Evolutionary conservation across 2,113 vertebrate species (phyloP).

Genomic region (Eolophus roseicapilla): DNA sequence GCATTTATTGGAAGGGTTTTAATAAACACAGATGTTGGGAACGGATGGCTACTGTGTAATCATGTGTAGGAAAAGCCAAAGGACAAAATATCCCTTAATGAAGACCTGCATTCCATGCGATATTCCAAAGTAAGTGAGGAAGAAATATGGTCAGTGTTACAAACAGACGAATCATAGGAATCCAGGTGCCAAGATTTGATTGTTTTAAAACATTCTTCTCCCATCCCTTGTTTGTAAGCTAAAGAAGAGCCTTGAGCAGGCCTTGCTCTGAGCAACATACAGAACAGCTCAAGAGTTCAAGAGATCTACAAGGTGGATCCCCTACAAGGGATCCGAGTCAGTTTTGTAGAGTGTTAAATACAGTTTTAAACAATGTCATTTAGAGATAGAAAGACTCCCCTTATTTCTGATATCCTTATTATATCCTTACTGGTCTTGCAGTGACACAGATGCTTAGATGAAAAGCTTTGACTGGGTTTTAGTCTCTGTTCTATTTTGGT

Average conservation of each 20-base stretch:
- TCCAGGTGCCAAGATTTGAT: neutral
- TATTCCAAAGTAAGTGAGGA: slow-evolving; percentile 29
- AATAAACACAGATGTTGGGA: slow-evolving; percentile 70
- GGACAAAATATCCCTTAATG: slow-evolving; percentile 48
- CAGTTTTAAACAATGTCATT: neutral
- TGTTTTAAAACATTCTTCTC: neutral
- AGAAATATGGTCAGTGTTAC: neutral
- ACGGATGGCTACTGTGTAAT: slow-evolving; percentile 69
- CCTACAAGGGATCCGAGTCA: neutral
- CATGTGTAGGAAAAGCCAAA: slow-evolving; percentile 51
- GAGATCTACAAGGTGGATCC: too few species aligned
- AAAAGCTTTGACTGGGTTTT: neutral
- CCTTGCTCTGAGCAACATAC: neutral
- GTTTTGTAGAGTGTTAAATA: neutral
- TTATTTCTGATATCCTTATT: neutral
- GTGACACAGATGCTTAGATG: neutral
- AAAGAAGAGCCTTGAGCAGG: neutral
- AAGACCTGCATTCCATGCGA: slow-evolving; percentile 13
- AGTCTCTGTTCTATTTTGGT: neutral
- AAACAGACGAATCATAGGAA: neutral
- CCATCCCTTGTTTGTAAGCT: neutral
- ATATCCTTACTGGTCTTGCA: neutral
- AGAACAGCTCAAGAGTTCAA: neutral
- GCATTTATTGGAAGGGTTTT: slow-evolving; percentile 59
- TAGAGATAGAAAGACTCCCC: neutral